Evolutionary conservation across 2,888 invertebrate genomes (phyloP).

Genomic region (Macrosiphum euphorbiae): DNA sequence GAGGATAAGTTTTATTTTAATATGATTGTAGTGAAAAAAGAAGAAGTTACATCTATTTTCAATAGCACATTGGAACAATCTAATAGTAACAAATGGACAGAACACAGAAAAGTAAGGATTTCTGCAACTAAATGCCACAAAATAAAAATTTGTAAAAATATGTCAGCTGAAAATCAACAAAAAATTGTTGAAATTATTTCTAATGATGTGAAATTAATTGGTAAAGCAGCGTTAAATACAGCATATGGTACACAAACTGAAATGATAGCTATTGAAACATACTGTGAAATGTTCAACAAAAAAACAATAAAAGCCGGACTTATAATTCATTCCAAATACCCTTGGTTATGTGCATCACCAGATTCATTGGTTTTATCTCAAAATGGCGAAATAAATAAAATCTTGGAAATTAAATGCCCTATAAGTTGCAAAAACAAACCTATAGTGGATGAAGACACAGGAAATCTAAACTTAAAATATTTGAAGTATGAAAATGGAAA

Average conservation of each 20-base stretch:
- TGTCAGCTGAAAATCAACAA: not conserved
- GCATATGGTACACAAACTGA: conserved; percentile 12
- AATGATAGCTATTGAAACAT: not conserved
- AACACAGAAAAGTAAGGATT: not conserved
- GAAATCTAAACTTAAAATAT: no score
- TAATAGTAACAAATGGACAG: not conserved
- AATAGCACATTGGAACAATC: not conserved
- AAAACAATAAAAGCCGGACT: no score
- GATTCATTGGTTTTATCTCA: no score
- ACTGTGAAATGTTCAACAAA: conserved; percentile 6
- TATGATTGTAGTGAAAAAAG: not conserved
- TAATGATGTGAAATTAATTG: not conserved
- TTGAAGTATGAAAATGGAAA: no score
- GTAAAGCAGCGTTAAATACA: conserved; percentile 4
- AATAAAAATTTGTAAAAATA: conserved; percentile 12
- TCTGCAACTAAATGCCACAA: conserved; percentile 12
- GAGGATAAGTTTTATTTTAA: not conserved
- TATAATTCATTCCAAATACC: no score
- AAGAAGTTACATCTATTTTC: not conserved
- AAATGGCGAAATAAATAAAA: no score
- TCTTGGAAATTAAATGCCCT: no score
- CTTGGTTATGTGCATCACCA: no score
- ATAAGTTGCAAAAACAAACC: no score
- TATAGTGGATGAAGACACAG: no score
- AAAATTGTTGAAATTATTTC: conserved; percentile 4